These are phyloP conservation scores for Xylota sylvarum DNA, from an alignment of 2,888 invertebrate species.

Conservation along the genomic window DNA sequence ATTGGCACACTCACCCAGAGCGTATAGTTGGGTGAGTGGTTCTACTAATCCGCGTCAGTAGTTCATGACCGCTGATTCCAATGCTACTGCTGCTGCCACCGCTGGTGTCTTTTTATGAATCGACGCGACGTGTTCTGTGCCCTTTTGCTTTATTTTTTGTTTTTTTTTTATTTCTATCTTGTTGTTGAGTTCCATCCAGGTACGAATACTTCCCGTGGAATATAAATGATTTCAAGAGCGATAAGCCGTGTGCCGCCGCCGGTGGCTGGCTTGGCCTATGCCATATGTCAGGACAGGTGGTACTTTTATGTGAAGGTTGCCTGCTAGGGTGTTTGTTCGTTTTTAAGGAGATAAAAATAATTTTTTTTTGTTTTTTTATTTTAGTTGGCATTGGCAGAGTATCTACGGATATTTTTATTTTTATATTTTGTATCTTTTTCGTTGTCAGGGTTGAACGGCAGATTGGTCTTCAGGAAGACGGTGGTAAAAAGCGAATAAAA, in stretches of 20 bases:
- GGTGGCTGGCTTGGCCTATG: constrained; percentile 41
- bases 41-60: constrained; percentile 62
- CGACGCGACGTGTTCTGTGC: constrained; percentile 40
- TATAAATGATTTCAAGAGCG: constrained; percentile 42
- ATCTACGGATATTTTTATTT: neutral
- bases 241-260: constrained; percentile 41
- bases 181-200: constrained; percentile 5
- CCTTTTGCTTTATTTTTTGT: constrained; percentile 22
- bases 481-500: constrained; percentile 13
- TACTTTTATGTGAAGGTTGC: constrained; percentile 10
- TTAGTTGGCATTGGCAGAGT: constrained; percentile 4
- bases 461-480: constrained; percentile 32
- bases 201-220: constrained; percentile 27
- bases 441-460: constrained; percentile 45
- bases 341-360: constrained; percentile 35
- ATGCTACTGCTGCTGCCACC: constrained; percentile 1
- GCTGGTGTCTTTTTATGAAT: constrained; percentile 30
- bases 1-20: constrained; percentile 16
- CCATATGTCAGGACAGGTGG: constrained; percentile 67
- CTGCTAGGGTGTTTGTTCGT: neutral
- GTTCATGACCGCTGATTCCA: constrained; percentile 59
- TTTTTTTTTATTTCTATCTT: neutral
- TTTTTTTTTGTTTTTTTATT: neutral
- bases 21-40: constrained; percentile 12
- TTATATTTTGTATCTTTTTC: constrained; percentile 28